Evolutionary conservation across 2,888 invertebrate species (phyloP).

Genomic region (Dichetophora obliterata): DNA sequence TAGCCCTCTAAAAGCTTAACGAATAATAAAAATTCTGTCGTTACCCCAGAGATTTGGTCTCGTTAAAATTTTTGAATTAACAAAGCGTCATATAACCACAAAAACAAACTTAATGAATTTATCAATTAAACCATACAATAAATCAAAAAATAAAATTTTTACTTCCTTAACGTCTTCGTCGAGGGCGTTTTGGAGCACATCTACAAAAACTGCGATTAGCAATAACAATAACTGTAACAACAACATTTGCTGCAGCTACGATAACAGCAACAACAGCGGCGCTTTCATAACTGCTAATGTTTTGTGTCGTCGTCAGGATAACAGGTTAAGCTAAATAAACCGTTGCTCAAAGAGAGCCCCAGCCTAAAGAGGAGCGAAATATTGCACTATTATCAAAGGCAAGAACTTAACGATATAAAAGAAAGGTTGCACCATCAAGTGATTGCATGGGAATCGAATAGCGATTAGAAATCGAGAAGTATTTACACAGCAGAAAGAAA

Average conservation of each 20-base stretch:
- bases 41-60: slow-evolving; percentile 17
- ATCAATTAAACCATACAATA: slow-evolving; percentile 58
- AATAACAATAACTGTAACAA: slow-evolving; percentile 27
- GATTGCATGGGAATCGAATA: slow-evolving; percentile 34
- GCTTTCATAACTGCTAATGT: slow-evolving; percentile 34
- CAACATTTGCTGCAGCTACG: slow-evolving; percentile 34
- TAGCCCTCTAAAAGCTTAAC: neutral
- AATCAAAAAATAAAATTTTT: slow-evolving; percentile 61
- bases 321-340: slow-evolving; percentile 29
- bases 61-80: slow-evolving; percentile 33
- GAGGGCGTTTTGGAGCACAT: slow-evolving; percentile 51
- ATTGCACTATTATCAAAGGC: slow-evolving; percentile 6
- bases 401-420: neutral
- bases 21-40: slow-evolving; percentile 19
- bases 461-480: slow-evolving; percentile 9
- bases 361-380: neutral
- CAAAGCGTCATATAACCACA: slow-evolving; percentile 30
- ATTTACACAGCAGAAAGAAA: slow-evolving; percentile 6
- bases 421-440: neutral
- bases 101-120: slow-evolving; percentile 69
- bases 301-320: slow-evolving; percentile 31
- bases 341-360: neutral
- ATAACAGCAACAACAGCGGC: slow-evolving; percentile 32
- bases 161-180: slow-evolving; percentile 53
- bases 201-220: slow-evolving; percentile 39